Base-by-base conservation (phyloP, 2,113 vertebrate genomes). In the Coreoperca whiteheadi region DNA sequence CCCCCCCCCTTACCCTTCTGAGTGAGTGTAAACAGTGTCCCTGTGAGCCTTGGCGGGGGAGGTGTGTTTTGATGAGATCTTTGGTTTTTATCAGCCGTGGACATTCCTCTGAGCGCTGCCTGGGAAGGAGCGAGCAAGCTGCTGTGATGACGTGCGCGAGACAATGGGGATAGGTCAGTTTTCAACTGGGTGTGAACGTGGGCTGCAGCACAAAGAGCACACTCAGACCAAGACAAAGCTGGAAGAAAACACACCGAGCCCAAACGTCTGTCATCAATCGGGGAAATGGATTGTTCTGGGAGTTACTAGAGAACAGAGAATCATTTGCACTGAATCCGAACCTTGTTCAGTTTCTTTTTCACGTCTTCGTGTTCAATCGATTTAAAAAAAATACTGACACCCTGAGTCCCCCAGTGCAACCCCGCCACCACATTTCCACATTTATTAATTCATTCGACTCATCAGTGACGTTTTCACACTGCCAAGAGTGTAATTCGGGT, bases 51-150 rank as follows among this genome's bases (percentile, higher is more conserved):
- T 83, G 34, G 65, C n/a, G 66, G 64, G 64, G 68, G 68, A 32
- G 65, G 77, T 6, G 21, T 56, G 79, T 81, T 71, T 63, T 39
- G 57, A 51, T 25, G 66, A 41, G 54, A 57, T 60, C 61, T 85
- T 11, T 43, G 50, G 59, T 59, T 91, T 94, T 94, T 94, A 95
- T 94, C 91, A 93, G 94, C 93, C 91, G 93, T 94, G 91, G 90
- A 91, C 93, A 94, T 94, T 93, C 94, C 92, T 92, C 51, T 88
- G 91, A 90, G 87, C 54, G 79, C 83, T 88, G 93, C 93, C 92
- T 6, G 74, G 93, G 92, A 94, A 56, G 46, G 80, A 85, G 89
- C 79, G 91, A 8, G 59, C 81, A 51, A 74, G 79, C 87, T 78
- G 83, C 1, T 50, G 68, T 3, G 73, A 70, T 81, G 82, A 85